Conservation (phyloP, 2,797 vertebrate genomes). For the Schizothorax lantsangensis region DNA sequence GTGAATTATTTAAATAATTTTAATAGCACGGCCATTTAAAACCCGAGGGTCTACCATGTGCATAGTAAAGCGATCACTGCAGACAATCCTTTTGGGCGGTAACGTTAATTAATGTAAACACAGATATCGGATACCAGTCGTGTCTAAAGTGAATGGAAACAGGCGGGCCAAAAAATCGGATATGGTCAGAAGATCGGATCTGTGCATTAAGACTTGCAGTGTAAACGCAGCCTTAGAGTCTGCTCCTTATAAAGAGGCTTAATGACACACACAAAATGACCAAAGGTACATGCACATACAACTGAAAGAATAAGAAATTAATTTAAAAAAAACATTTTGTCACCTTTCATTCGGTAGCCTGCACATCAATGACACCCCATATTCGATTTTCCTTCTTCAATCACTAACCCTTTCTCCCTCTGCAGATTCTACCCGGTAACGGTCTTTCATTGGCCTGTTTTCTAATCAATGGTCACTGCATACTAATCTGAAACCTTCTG, state of each 20-base stretch:
- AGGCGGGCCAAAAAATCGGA: too few relatives aligned
- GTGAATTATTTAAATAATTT: too few relatives aligned
- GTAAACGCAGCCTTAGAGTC: constrained; percentile 46
- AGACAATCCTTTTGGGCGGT: too few relatives aligned
- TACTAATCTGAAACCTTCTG: constrained; percentile 1
- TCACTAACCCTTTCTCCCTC: constrained; percentile 9
- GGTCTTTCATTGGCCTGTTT: background rate
- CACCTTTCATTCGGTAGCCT: background rate
- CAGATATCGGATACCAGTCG: too few relatives aligned
- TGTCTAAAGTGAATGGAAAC: too few relatives aligned
- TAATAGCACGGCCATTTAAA: too few relatives aligned
- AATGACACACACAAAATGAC: constrained; percentile 54
- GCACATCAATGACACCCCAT: background rate
- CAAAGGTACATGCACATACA: background rate
- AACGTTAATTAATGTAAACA: too few relatives aligned
- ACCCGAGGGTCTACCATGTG: too few relatives aligned
- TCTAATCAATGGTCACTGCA: background rate
- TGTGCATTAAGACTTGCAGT: too few relatives aligned
- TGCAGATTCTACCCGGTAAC: background rate
- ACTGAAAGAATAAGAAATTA: background rate
- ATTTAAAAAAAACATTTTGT: background rate
- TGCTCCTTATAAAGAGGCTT: constrained; percentile 62
- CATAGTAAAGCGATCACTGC: too few relatives aligned
- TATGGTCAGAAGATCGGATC: too few relatives aligned
- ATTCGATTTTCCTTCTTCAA: background rate